Evolutionary conservation across 2,113 vertebrate species (phyloP), one percentile per base, ranked within the genome.

Genomic region (Pedionomus torquatus): DNA sequence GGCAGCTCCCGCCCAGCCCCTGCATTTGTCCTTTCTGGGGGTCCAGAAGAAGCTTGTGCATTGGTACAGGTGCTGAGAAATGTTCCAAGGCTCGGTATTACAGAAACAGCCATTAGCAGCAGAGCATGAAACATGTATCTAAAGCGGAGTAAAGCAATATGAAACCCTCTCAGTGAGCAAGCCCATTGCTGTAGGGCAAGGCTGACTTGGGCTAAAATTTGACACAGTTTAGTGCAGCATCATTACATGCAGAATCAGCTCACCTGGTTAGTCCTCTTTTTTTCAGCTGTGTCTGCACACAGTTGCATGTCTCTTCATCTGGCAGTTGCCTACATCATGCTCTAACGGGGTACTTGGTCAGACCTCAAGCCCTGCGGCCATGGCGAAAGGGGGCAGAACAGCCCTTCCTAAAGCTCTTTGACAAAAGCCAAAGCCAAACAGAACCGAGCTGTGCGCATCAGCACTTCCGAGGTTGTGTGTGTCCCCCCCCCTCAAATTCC

Each of bases 121-220:
- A 87, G 90, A 90, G 48, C 83, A 55, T 41, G 76, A 92, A 88
- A 83, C 19, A 3, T 21, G 46, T 37, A 17, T 78, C 83, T 64
- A 17, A 76, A 87, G 69, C 64, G 86, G 83, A 90, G 51, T 63
- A 85, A 86, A 88, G 49, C 51, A 49, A 54, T 46, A n/a, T 39
- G 86, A 64, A 90, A 55, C 46, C 31, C 49, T 69, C 71, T 16
- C 13, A 9, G 64, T 66, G 43, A 92, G 76, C 24, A 43, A 93
- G 82, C 61, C 58, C 60, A 33, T 46, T 86, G 93, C 90, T 90
- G 63, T 49, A 96, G 74, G 89, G 66, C 75, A 94, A 88, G 75
- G 75, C 39, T 88, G 79, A 66, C 64, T 83, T 54, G 43, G 82
- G 85, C 58, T 96, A 72, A 91, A 77, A 85, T 87, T 55, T 89